Base-by-base conservation (phyloP, 2,113 vertebrate genomes). In the Sylvia atricapilla region DNA sequence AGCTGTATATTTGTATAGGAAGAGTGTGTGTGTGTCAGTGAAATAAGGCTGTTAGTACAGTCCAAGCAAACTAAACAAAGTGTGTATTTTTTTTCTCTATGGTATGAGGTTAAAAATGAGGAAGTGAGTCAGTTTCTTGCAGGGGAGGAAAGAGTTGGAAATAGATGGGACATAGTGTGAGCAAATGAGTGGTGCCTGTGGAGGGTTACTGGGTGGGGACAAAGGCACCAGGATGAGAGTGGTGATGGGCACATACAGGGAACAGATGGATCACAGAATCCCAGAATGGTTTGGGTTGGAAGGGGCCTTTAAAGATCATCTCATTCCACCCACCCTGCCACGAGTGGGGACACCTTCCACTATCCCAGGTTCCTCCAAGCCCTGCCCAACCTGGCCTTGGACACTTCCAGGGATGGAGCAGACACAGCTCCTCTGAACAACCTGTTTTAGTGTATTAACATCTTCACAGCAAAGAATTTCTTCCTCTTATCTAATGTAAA, bases 101-200 rank as follows among this genome's bases (percentile, higher is more conserved):
- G 47, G 37, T 20, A 56, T 53, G 52, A 94, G 73, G 25, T 43
- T 64, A 60, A 76, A 74, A 82, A 50, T 73, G 68, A 96, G 96
- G 94, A 97, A 95, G 73, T 97, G 95, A 97, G 75, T 97, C 93
- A 96, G 62, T 90, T 91, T 90, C 68, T 93, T 74, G 56, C 44
- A 90, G 85, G 90, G 92, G 84, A 90, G 72, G 79, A 64, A 94
- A 33, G 85, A 86, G 76, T 84, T 89, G 93, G 80, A 88, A 96
- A 96, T 95, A 84, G 87, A 87, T 84, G 82, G 76, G 59, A 70
- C 15, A 7, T 6, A 2, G 0, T 31, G 55, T 49, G 52, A 88
- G 55, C 55, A 35, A 58, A 17, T 20, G 53, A 74, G 31, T 59
- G 91, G 39, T 56, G 87, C 44, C 53, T 56, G 70, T 22, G 77